Percentiles rank a stretch among this genome's conserved stretches.
phyloP scores from a whole-genome alignment of 2,113 vertebrate genomes.

The Grantiella picta region DNA sequence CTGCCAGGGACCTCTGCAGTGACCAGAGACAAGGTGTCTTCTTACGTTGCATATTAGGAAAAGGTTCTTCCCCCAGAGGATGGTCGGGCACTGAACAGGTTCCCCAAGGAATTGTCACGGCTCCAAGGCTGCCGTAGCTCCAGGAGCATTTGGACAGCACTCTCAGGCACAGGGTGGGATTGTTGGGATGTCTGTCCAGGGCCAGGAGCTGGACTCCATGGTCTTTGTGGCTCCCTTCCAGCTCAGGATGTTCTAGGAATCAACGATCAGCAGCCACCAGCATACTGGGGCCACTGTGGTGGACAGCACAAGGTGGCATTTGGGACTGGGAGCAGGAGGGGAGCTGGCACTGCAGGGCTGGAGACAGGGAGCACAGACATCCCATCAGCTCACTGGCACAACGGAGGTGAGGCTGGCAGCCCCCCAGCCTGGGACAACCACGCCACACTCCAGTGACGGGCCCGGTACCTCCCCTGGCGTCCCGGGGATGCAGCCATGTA shows the following conservation, averaged over 20 bases:
- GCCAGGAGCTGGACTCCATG: neutral
- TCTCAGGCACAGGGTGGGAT: neutral
- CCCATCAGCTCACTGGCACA: neutral
- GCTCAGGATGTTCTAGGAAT: neutral
- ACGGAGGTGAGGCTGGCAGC: fast-evolving
- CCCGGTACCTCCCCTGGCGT: fast-evolving
- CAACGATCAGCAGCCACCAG: neutral
- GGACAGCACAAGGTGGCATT: neutral
- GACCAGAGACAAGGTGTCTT: neutral
- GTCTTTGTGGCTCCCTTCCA: neutral
- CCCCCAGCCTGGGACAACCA: neutral
- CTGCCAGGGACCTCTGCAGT: fast-evolving
- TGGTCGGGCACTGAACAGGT: neutral
- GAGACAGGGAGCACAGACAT: neutral
- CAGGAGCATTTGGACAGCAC: fast-evolving
- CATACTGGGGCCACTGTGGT: too few species aligned
- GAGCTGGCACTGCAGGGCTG: too few species aligned
- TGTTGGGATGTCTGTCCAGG: neutral
- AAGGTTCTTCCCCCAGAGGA: neutral
- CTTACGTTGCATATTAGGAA: fast-evolving
- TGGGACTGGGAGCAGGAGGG: neutral
- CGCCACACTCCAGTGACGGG: neutral
- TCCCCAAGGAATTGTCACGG: neutral
- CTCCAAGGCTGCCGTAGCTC: neutral
- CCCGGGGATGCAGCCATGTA: neutral